Base-by-base conservation (phyloP, 2,797 vertebrate species). In the Amphiprion clarkii region DNA sequence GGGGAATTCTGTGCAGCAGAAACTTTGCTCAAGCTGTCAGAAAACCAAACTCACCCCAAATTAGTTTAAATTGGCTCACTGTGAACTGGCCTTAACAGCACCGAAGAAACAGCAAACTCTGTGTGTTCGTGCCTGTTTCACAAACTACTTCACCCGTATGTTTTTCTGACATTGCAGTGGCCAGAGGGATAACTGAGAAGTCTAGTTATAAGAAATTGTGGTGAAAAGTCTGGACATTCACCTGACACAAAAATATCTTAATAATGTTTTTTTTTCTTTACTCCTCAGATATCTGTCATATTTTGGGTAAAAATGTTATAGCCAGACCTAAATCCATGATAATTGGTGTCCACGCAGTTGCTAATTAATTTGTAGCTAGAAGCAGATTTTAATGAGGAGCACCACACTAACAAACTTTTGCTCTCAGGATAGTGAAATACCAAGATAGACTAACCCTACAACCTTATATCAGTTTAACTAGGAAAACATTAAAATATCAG, bases 301-400 rank as follows among this genome's bases (percentile, higher is more conserved):
- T 64, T 54, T 46, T 16, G 40, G 25, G 39, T 69, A 67, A 69
- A 72, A 78, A 76, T 16, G 19, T 58, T 61, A 40, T 16, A 72
- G 19, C 69, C n/a, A 67, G 57, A 84, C 61, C 13, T 39, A 70
- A 80, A 87, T 72, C 31, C 55, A 62, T 51, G 3, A 66, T 74
- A 83, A 83, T 58, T 79, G 67, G 64, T 63, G 67, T 79, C 78
- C 51, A 71, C 70, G 67, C n/a, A 0, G 64, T 58, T 31, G 36
- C 68, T 78, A 79, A 89, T 88, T 87, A 84, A 79, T 69, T 82
- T 79, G 59, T 74, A 77, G 83, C 86, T 83, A 1, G 63, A 71
- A 88, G 88, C 68, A 55, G 31, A 66, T 72, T 87, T 84, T 81
- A 88, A 87, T 74, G 78, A 89, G 83, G 52, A 71, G 58, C 58